phyloP scores from a whole-genome alignment of 2,888 invertebrate species.

The Tipula confusa region DNA sequence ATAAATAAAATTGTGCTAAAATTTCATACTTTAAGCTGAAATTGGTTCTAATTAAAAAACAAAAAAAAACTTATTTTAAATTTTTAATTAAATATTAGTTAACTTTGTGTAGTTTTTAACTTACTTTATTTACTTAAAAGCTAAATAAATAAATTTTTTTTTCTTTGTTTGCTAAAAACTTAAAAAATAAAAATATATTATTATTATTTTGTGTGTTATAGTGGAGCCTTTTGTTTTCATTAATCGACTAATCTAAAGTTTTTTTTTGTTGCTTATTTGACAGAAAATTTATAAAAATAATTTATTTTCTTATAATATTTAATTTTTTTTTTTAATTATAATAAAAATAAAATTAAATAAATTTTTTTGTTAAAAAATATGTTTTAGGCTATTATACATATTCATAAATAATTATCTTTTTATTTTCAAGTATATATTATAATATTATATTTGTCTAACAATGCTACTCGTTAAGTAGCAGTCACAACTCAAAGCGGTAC shows the following conservation, averaged over 20 bases:
- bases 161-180: constrained; percentile 5
- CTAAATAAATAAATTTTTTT: not conserved
- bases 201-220: not conserved
- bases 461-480: not conserved
- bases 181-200: not conserved
- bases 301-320: not conserved
- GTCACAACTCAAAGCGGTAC: not conserved
- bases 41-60: not conserved
- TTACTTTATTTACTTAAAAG: not conserved
- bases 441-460: not conserved
- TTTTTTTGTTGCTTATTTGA: not conserved
- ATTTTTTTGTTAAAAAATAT: no score
- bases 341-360: not conserved
- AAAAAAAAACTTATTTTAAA: not conserved
- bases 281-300: constrained; percentile 20
- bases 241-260: not conserved
- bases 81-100: constrained; percentile 14
- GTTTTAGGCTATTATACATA: not conserved
- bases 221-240: constrained; percentile 3
- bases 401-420: not conserved
- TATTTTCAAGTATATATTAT: no score
- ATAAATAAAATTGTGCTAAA: not conserved
- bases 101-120: not conserved
- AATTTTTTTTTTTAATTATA: not conserved
- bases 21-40: not conserved